Evolutionary conservation across 2,888 invertebrate species (phyloP).

Genomic region (Xestia xanthographa): DNA sequence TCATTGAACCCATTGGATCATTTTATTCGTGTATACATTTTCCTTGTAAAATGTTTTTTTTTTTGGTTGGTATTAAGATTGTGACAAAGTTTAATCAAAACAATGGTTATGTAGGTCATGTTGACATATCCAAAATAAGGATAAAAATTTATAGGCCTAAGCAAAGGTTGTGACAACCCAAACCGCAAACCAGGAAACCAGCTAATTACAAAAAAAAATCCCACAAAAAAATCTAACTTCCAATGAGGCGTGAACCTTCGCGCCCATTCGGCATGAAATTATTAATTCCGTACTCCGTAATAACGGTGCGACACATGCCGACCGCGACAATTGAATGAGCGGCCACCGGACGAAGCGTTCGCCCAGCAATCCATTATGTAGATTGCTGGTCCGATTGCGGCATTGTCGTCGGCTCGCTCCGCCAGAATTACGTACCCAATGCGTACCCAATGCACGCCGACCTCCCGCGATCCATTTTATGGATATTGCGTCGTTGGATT

Average conservation of each 20-base stretch:
- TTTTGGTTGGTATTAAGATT: neutral
- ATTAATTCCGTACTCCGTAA: conserved; percentile 88
- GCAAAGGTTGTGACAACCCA: neutral
- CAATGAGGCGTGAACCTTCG: conserved; percentile 58
- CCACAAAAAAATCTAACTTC: conserved; percentile 47
- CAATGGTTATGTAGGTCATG: neutral
- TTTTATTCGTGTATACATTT: neutral
- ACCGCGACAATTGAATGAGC: conserved; percentile 89
- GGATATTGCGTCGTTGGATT: conserved; percentile 86
- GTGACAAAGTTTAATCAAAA: neutral
- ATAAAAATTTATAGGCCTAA: neutral
- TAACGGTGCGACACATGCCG: conserved; percentile 87
- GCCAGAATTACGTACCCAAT: conserved; percentile 81
- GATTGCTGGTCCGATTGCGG: conserved; percentile 89
- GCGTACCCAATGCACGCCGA: conserved; percentile 69
- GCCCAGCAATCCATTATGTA: conserved; percentile 90
- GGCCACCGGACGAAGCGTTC: conserved; percentile 84
- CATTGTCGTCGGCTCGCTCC: conserved; percentile 86
- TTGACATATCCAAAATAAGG: neutral
- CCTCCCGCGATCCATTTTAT: conserved; percentile 78
- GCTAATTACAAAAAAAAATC: conserved; percentile 41
- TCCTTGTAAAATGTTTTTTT: neutral
- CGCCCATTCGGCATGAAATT: conserved; percentile 77
- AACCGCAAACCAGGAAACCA: neutral
- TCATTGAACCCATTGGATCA: neutral